These are phyloP conservation scores for Benitochromis conjunctus DNA, from an alignment of 2,113 vertebrate genomes.

Conservation along the genomic window DNA sequence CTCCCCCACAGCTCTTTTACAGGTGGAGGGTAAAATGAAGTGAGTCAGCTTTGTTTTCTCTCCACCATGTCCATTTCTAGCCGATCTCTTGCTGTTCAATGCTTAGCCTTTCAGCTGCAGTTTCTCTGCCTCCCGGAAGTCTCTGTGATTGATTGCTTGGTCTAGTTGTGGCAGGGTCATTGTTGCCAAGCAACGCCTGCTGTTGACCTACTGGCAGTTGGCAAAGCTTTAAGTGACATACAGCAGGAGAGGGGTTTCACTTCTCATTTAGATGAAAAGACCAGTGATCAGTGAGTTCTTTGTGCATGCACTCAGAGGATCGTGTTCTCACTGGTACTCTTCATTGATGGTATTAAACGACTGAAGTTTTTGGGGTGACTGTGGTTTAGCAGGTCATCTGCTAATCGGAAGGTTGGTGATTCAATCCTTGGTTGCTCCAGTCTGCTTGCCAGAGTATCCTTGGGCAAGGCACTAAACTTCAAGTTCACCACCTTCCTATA, in stretches of 20 bases:
- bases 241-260: not conserved
- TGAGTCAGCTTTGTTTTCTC: constrained; percentile 46
- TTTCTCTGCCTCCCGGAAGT: constrained; percentile 40
- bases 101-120: constrained; percentile 30
- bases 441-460: not conserved
- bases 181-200: constrained; percentile 60
- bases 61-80: constrained; percentile 3
- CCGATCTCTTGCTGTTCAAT: constrained; percentile 42
- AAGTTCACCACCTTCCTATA: not conserved
- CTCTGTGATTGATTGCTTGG: constrained; percentile 65
- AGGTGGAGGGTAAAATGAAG: constrained; percentile 33
- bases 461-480: not conserved
- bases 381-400: not conserved
- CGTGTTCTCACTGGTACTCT: not conserved
- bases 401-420: not conserved
- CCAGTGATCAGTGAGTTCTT: not conserved
- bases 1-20: not conserved
- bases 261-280: not conserved
- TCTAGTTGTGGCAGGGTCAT: constrained; percentile 50
- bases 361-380: not conserved
- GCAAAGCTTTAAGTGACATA: constrained; percentile 22
- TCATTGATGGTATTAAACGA: not conserved
- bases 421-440: not conserved
- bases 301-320: not conserved
- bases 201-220: constrained; percentile 27